phyloP scores from a whole-genome alignment of 2,888 invertebrate species.

The Microdon myrmicae region DNA sequence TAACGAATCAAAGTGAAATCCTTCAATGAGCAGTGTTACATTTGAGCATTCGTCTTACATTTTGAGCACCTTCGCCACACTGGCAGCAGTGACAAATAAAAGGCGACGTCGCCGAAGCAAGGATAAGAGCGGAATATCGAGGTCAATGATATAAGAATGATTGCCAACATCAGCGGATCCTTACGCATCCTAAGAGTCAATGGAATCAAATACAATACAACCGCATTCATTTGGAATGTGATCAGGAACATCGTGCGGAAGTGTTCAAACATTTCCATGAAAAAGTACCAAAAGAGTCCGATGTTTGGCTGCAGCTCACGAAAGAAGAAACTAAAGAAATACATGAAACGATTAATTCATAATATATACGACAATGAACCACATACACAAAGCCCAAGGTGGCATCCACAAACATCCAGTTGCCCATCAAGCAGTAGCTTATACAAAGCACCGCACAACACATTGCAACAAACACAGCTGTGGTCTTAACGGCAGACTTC shows the following conservation, averaged over 20 bases:
- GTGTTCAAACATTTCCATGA: slow-evolving; percentile 99
- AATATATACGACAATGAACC: not conserved
- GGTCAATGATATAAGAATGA: slow-evolving; percentile 82
- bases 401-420: slow-evolving; percentile 74
- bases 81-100: slow-evolving; percentile 89
- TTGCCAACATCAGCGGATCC: slow-evolving; percentile 83
- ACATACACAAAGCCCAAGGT: slow-evolving; percentile 87
- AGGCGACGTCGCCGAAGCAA: slow-evolving; percentile 92
- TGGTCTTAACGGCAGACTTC: slow-evolving; percentile 37
- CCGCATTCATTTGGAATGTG: slow-evolving; percentile 96
- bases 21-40: too few relatives aligned
- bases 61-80: slow-evolving; percentile 89
- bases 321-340: slow-evolving; percentile 77
- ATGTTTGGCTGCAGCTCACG: slow-evolving; percentile 96
- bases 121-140: slow-evolving; percentile 98
- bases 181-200: slow-evolving; percentile 81
- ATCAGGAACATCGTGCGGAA: slow-evolving; percentile 94
- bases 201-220: slow-evolving; percentile 90
- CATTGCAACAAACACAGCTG: slow-evolving; percentile 53
- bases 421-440: slow-evolving; percentile 72
- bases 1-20: slow-evolving; percentile 38
- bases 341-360: not conserved
- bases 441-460: slow-evolving; percentile 55
- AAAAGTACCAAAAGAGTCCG: slow-evolving; percentile 99
- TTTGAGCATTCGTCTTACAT: slow-evolving; percentile 72